Evolutionary conservation across 1,140 invertebrate genomes (phyloP), one percentile per base, ranked within the genome.

Genomic region (Tribolium castaneum): DNA sequence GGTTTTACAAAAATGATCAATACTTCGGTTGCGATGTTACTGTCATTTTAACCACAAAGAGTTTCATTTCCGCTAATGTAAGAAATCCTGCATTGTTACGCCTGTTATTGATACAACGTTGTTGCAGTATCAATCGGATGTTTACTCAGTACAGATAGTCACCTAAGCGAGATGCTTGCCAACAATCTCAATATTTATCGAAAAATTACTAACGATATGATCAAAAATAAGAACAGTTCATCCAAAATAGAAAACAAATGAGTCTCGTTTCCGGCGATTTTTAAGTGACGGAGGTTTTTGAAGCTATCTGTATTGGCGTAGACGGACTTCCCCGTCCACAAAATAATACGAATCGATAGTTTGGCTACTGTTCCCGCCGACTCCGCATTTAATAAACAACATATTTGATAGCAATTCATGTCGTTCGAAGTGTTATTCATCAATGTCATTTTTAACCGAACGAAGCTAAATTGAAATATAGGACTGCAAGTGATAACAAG

Each of bases 1-100:
- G 59, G 59, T 35, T 66, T 2, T 1, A 59, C n/a, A 34, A 35
- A 66, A 66, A 66, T 66, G 59, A 66, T 34, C 30, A 10, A 66
- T 66, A 66, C 54, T 52, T 52, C 3, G 12, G 9, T 35, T 66
- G 22, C 22, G 13, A 52, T 12, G 5, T 13, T 14, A 14, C 51
- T 19, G 16, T 66, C 59, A 14, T 66, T 66, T 66, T 22, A 62
- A 52, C 16, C 12, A 45, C 39, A 45, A 45, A 45, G 39, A 45
- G 39, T 10, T 45, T 45, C 39, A 45, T 45, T 45, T 45, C 39
- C 39, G 39, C 9, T 45, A 10, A 45, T 45, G 7, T 9, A 45
- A 45, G 39, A 45, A 45, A 45, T 45, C 39, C 4, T 45, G 7
- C 39, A 45, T 45, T 45, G 39, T 45, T 45, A 9, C 39, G 1